These are phyloP conservation scores for Cervus canadensis DNA, from an alignment of 2,113 vertebrate genomes.

Conservation along the genomic window DNA sequence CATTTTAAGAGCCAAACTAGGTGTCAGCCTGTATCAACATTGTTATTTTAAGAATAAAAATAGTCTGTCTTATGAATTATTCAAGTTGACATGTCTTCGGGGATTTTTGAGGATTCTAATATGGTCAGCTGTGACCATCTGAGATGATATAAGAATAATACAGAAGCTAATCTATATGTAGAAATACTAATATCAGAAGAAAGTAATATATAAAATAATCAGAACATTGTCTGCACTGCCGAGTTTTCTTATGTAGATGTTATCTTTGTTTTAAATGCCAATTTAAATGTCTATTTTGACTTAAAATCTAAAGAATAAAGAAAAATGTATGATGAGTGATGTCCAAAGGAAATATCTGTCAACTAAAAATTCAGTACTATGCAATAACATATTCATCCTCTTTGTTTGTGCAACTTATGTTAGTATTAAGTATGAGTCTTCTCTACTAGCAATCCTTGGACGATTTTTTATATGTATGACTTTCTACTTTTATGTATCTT, in stretches of 20 bases:
- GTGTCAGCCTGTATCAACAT: neutral
- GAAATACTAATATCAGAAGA: neutral
- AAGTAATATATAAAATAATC: neutral
- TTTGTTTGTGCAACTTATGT: conserved; percentile 42
- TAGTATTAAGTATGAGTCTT: conserved; percentile 23
- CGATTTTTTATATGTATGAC: neutral
- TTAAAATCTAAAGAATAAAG: neutral
- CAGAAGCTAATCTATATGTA: conserved; percentile 2
- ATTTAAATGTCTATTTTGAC: neutral
- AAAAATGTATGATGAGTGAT: neutral
- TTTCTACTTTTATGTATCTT: conserved; percentile 54
- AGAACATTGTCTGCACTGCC: neutral
- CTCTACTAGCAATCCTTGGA: neutral
- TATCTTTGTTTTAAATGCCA: neutral
- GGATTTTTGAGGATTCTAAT: conserved; percentile 49
- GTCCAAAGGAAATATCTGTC: neutral
- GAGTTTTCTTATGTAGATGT: neutral
- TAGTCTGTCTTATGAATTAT: conserved; percentile 64
- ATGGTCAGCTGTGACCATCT: conserved; percentile 49
- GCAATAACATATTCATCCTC: neutral
- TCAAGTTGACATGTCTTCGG: conserved; percentile 25
- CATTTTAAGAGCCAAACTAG: conserved; percentile 40
- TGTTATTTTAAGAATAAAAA: conserved; percentile 61
- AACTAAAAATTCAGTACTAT: neutral
- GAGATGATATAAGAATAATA: conserved; percentile 23